A percentile compares a stretch with the other conserved stretches of the same genome.
Conservation (phyloP, 2,797 vertebrate species). For the Alauda arvensis region DNA sequence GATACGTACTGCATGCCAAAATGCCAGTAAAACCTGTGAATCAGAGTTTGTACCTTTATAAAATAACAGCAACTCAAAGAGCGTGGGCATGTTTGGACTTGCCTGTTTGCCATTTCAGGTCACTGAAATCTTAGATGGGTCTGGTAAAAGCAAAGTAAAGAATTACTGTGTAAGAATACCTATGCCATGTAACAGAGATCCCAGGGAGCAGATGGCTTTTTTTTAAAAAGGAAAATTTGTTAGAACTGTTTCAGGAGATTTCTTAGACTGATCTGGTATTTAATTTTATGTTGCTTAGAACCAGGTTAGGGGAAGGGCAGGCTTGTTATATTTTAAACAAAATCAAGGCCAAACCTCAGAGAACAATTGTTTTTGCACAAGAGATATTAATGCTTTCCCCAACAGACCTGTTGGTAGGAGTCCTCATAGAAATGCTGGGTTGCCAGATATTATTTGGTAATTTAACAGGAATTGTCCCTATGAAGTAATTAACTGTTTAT, state of each 20-base stretch:
- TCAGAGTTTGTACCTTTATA: background rate
- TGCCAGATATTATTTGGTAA: background rate
- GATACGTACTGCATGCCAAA: background rate
- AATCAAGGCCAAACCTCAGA: background rate
- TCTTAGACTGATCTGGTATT: background rate
- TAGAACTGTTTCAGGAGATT: background rate
- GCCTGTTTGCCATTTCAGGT: background rate
- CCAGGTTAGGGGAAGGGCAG: background rate
- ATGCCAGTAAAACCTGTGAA: background rate
- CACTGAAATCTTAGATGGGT: background rate
- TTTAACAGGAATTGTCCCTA: background rate
- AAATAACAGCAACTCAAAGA: background rate
- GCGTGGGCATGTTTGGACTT: background rate
- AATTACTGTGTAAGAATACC: background rate
- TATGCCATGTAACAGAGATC: background rate
- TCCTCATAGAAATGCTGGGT: background rate
- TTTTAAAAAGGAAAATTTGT: background rate
- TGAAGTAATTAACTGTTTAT: background rate
- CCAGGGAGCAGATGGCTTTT: background rate
- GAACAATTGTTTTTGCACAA: background rate
- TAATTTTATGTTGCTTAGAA: background rate
- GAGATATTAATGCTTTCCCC: background rate
- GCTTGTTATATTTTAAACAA: background rate
- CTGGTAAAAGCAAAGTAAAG: background rate
- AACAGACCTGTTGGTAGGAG: background rate